Base-by-base conservation (phyloP, 2,113 vertebrate species). In the Dicentrarchus labrax region DNA sequence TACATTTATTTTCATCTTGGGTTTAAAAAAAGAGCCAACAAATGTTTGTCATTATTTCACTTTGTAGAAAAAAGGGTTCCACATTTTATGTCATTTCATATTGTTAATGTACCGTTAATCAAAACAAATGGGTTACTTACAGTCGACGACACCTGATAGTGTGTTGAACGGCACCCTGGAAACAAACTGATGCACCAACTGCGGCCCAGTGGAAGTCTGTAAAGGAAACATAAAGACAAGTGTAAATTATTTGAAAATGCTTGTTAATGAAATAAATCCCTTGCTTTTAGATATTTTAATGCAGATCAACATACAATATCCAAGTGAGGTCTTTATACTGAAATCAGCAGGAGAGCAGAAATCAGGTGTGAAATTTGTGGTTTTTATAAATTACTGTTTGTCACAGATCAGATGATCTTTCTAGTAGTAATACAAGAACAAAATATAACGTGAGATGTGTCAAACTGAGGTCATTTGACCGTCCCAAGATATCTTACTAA, bases 71-170 rank as follows among this genome's bases (percentile, higher is more conserved):
- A 19, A 75, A 39, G 3, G 5, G 0, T 39, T 45, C 11, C 8
- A 68, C 15, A 72, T 45, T 56, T 41, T 4, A 8, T 5, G 1
- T 65, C 2, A 57, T 67, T 36, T 74, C 24, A 76, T 17, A 41
- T 2, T 47, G n/a, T 62, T 24, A 13, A 13, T 38, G 2, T 5
- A 39, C 1, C 11, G 19, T 39, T 30, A 19, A 24, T 78, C 7
- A 59, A 68, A 77, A 15, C 10, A 73, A 62, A 30, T 8, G 11
- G 45, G 10, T 59, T 80, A 89, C 90, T 93, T 64, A 92, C 92
- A 24, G 74, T 8, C 17, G 76, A n/a, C 9, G 72, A 64, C 50
- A 45, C 36, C 41, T 30, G 36, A 15, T 56, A 43, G 39, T 47
- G 36, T 15, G 36, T 48, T 51, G n/a, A 59, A 17, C 24, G 30